Evolutionary conservation across 2,888 invertebrate genomes (phyloP), one percentile per base, ranked within the genome.

Genomic region (Drosophila putrida): DNA sequence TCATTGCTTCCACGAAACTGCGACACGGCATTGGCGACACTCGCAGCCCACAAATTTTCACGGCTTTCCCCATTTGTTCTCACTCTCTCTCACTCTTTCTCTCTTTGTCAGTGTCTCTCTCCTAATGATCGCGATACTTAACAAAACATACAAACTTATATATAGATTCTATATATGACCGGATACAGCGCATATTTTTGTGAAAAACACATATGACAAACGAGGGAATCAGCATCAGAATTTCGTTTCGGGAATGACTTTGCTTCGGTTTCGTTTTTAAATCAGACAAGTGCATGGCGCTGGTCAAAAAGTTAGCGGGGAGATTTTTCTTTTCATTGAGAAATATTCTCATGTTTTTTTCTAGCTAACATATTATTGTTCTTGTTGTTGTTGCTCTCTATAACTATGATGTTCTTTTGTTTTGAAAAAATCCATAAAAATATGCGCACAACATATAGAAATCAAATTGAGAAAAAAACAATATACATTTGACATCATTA

Each of bases 1-100:
- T 89, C 85, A 86, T 86, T 78, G 85, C 85, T 82, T 78, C 70
- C 78, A 76, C 78, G 68, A 80, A 80, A 86, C 85, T 86, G 88
- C 27, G 79, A 62, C 44, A 46, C 63, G 59, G 75, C 75, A 64
- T 69, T 76, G 77, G 57, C 69, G 77, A 72, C 68, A 72, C 35
- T 54, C 70, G 46, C 46, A 57, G 64, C 47, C 77, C 67, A 50
- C 73, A 74, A 64, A 72, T 72, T 85, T 85, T 79, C 73, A 73
- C 75, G 70, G 66, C 64, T 68, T 66, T 66, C 75, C 44, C 59
- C 51, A 46, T 50, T 71, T 55, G 44, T 35, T 13, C 41, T 47
- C 36, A 51, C n/a, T 51, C 44, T 46, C 25, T 44, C 57, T 31
- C 33, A 25, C 11, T 54, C 44, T 58, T 49, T 38, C n/a, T 38